These are phyloP conservation scores for Agonopterix heracliana DNA, from an alignment of 2,888 invertebrate species.

Conservation along the genomic window DNA sequence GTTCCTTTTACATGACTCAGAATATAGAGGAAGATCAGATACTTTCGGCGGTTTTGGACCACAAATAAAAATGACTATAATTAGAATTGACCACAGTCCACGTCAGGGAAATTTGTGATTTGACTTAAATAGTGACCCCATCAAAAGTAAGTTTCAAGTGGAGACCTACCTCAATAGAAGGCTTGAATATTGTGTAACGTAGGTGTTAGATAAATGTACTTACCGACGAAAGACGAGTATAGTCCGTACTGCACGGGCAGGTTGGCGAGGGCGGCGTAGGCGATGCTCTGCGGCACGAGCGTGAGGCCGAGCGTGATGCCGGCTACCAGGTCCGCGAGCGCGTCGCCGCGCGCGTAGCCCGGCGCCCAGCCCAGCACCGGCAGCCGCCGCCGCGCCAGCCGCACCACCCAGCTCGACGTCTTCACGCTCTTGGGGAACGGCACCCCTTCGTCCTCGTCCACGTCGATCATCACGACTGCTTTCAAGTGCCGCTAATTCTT, in stretches of 20 bases:
- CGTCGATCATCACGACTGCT: slow-evolving; percentile 25
- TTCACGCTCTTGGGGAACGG: slow-evolving; percentile 7
- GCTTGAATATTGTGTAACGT: too few species aligned
- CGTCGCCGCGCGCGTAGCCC: slow-evolving; percentile 80
- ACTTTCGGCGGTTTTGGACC: too few species aligned
- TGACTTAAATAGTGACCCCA: too few species aligned
- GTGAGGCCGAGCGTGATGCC: slow-evolving; percentile 93
- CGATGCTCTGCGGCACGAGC: slow-evolving; percentile 95
- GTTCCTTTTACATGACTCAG: too few species aligned
- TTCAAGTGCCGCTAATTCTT: slow-evolving; percentile 11
- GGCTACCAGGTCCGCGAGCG: slow-evolving; percentile 88
- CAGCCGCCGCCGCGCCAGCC: slow-evolving; percentile 40
- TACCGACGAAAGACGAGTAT: slow-evolving; percentile 92
- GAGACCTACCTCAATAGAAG: too few species aligned
- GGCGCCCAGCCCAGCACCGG: slow-evolving; percentile 81
- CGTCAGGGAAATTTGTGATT: too few species aligned
- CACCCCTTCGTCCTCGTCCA: not conserved
- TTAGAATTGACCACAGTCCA: too few species aligned
- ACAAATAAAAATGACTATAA: too few species aligned
- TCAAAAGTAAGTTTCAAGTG: too few species aligned
- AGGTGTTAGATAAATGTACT: slow-evolving; percentile 18
- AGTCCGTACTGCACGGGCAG: slow-evolving; percentile 93
- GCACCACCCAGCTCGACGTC: slow-evolving; percentile 21
- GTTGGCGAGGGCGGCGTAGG: slow-evolving; percentile 91
- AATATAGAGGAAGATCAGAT: too few species aligned